Evolutionary conservation across 2,113 vertebrate genomes (phyloP).

Genomic region (Coptodon bakossiorum): DNA sequence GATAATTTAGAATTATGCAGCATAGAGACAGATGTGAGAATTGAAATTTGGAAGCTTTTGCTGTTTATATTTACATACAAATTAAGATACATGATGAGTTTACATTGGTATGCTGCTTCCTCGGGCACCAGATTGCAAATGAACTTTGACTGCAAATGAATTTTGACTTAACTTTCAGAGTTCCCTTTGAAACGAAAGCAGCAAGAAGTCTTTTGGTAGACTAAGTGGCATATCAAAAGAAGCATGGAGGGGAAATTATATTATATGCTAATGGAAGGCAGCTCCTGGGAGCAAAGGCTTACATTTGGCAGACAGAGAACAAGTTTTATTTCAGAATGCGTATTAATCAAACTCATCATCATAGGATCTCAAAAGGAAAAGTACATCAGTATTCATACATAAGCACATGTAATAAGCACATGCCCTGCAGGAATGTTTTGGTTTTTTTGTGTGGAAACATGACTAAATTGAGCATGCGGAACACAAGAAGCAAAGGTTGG

Average conservation of each 20-base stretch:
- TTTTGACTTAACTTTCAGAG: background rate
- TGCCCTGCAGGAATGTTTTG: background rate
- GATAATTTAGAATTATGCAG: background rate
- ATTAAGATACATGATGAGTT: background rate
- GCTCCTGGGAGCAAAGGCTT: conserved; percentile 22
- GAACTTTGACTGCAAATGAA: background rate
- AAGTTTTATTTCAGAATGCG: conserved; percentile 6
- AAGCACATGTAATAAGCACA: background rate
- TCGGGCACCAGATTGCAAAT: background rate
- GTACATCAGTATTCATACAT: conserved; percentile 8
- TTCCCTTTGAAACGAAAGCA: conserved; percentile 7
- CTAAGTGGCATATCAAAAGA: conserved; percentile 31
- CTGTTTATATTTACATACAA: background rate
- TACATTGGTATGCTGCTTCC: background rate
- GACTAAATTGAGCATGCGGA: conserved; percentile 33
- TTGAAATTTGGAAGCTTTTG: background rate
- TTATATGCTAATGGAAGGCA: conserved; percentile 30
- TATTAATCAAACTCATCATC: conserved; percentile 42
- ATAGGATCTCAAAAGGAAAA: conserved; percentile 20
- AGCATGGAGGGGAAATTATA: conserved; percentile 1
- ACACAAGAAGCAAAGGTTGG: conserved; percentile 21
- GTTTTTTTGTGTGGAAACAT: background rate
- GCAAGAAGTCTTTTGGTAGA: background rate
- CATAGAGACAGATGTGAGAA: background rate
- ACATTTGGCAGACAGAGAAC: background rate